Evolutionary conservation across 2,113 vertebrate genomes (phyloP).

Genomic region (Odocoileus hemionus): DNA sequence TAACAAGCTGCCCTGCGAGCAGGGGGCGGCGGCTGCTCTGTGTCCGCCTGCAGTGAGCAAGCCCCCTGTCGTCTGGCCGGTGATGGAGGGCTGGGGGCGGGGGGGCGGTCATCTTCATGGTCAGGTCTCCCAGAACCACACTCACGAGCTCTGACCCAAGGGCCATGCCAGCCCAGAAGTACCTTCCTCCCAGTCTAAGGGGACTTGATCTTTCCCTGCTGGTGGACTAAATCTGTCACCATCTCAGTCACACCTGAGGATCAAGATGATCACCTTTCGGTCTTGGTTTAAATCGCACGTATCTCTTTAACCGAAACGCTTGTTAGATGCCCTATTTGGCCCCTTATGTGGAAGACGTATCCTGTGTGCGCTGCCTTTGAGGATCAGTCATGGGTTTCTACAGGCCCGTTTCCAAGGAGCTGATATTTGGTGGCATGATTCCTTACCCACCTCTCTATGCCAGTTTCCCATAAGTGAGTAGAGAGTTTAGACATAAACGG

Average conservation of each 20-base stretch:
- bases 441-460: not conserved
- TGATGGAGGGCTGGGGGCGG: rapidly evolving
- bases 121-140: not conserved
- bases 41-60: rapidly evolving
- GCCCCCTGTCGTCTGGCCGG: rapidly evolving
- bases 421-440: not conserved
- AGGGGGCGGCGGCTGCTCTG: rapidly evolving
- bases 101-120: rapidly evolving
- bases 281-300: not conserved
- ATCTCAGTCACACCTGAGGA: not conserved
- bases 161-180: not conserved
- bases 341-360: not conserved
- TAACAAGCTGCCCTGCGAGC: rapidly evolving
- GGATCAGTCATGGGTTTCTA: not conserved
- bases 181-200: not conserved
- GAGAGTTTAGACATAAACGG: not conserved
- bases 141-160: not conserved
- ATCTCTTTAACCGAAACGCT: not conserved
- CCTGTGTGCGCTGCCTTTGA: not conserved
- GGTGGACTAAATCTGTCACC: not conserved
- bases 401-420: slow-evolving; percentile 15
- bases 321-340: not conserved
- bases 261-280: too few relatives aligned
- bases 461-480: not conserved
- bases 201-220: not conserved